These are phyloP conservation scores for Rhinichthys klamathensis DNA, from an alignment of 2,113 vertebrate species.

Conservation along the genomic window DNA sequence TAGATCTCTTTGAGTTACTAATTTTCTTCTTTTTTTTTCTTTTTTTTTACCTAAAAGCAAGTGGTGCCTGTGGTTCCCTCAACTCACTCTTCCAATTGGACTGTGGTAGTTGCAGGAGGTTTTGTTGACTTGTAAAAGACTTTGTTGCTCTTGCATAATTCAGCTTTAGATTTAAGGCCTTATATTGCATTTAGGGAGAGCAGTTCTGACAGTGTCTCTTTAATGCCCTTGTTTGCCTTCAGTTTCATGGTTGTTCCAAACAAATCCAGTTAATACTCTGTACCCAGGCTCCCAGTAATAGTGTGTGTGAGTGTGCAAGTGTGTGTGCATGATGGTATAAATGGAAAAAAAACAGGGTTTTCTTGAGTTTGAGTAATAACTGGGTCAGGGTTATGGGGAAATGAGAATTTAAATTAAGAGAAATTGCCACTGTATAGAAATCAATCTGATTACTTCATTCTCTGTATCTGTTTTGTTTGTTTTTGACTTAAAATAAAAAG, in stretches of 20 bases:
- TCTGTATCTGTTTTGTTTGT: conserved; percentile 76
- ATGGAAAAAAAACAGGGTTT: conserved; percentile 70
- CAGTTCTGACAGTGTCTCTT: conserved; percentile 42
- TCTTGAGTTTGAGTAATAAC: conserved; percentile 56
- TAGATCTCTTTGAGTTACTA: background rate
- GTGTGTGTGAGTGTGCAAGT: conserved; percentile 49
- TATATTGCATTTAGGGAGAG: conserved; percentile 44
- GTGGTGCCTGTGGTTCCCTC: background rate
- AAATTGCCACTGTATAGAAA: conserved; percentile 79
- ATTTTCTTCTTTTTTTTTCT: background rate
- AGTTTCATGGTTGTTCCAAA: conserved; percentile 51
- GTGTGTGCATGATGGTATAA: conserved; percentile 31
- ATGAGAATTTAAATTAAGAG: conserved; percentile 75
- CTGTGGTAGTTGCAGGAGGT: conserved; percentile 36
- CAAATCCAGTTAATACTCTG: conserved; percentile 59
- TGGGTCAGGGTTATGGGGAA: conserved; percentile 52
- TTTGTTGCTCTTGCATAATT: conserved; percentile 52
- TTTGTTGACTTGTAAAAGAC: conserved; percentile 1
- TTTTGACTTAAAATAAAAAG: conserved; percentile 78
- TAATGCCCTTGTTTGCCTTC: conserved; percentile 52
- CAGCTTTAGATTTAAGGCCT: conserved; percentile 49
- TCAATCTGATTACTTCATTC: conserved; percentile 72
- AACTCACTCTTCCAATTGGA: background rate
- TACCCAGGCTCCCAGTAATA: conserved; percentile 61
- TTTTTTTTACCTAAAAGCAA: background rate